Base-by-base conservation (phyloP, 2,888 invertebrate species). In the Drosophila prolongata region DNA sequence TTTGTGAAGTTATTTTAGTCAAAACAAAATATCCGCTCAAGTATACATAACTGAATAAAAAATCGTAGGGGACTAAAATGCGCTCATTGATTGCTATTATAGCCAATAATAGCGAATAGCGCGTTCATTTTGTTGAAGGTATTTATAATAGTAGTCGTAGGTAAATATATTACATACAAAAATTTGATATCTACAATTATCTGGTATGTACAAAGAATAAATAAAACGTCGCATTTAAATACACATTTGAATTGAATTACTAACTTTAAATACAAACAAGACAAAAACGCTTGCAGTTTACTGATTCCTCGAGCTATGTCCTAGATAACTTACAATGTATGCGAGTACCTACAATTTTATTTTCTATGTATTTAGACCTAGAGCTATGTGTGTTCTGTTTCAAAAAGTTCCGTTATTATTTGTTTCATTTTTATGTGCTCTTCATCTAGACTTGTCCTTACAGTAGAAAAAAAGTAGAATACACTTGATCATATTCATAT, bases 281-380 rank as follows among this genome's bases (percentile, higher is more conserved):
- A 80, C 86, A 83, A 82, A 82, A 82, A 82, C 86, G 80, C 80
- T 86, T 82, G 82, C 86, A 80, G 78, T 60, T 83, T 86, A 86
- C 78, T 71, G 75, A 79, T 77, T 80, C 56, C 72, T 79, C 70
- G 76, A 76, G 74, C 59, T 78, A 71, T 69, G 42, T 71, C 55
- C 65, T 67, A 75, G 46, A 56, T 74, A 71, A 46, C 60, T 64
- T 66, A 75, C 50, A 49, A 44, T 54, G 55, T 77, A 73, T 66
- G 66, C 24, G 55, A 60, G 65, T 71, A 52, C 57, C 50, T 57
- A 66, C 14, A 64, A 65, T 71, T 68, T 62, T 65, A 58, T 52
- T 43, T 46, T 56, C 57, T 73, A 74, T 60, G 53, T 76, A 74
- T 60, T 47, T 60, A 37, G 55, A 30, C 37, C 34, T 66, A 56